Conservation (phyloP, 2,113 vertebrate species). For the Maccullochella peelii region DNA sequence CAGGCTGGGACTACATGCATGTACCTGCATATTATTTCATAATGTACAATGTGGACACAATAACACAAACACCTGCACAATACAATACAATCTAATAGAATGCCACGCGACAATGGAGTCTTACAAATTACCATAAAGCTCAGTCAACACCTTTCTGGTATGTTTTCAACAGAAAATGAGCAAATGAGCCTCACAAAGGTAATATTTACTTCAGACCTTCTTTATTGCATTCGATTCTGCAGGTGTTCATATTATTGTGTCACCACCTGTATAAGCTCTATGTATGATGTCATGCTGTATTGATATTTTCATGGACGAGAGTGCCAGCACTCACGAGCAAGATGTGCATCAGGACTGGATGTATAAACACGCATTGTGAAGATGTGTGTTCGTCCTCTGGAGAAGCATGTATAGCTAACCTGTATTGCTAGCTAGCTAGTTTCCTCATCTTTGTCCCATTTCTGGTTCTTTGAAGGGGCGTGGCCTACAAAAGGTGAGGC, state of each 20-base stretch:
- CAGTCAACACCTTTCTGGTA: background rate
- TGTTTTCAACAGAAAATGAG: background rate
- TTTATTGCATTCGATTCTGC: background rate
- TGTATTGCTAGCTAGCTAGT: background rate
- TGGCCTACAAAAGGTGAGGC: too few relatives aligned
- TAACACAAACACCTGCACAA: slow-evolving; percentile 1
- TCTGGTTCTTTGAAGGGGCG: too few relatives aligned
- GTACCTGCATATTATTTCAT: background rate
- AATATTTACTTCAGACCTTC: background rate
- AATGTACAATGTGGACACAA: background rate
- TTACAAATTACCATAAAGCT: background rate
- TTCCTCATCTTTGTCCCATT: background rate
- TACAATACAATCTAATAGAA: background rate
- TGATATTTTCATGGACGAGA: background rate
- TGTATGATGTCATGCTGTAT: background rate
- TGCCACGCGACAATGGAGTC: background rate
- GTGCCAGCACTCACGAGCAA: background rate
- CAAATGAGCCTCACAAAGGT: background rate
- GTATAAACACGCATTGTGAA: background rate
- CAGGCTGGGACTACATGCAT: background rate
- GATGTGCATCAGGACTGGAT: background rate
- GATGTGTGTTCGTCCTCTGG: background rate
- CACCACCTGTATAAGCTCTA: too few relatives aligned
- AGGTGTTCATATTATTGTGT: background rate
- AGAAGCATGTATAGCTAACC: background rate